phyloP scores from a whole-genome alignment of 2,797 vertebrate genomes.

The Xiphophorus birchmanni region DNA sequence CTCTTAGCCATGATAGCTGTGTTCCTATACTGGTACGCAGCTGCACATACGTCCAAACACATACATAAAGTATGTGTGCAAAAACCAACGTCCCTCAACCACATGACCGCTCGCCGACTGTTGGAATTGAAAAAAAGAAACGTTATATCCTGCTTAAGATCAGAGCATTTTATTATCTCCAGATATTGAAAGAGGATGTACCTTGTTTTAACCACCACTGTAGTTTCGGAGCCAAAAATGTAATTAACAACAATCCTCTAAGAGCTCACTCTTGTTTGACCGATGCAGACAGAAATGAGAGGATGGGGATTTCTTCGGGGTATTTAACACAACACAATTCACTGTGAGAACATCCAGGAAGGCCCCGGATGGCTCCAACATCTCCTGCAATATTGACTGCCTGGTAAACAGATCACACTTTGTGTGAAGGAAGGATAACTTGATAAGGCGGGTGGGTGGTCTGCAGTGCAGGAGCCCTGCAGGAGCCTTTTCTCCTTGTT shows the following conservation, averaged over 20 bases:
- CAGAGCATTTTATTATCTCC: background rate
- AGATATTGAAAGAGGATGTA: background rate
- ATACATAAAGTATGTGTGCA: no score
- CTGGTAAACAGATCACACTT: background rate
- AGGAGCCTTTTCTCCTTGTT: background rate
- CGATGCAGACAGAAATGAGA: background rate
- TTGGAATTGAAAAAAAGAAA: background rate
- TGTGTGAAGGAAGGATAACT: slow-evolving; percentile 1
- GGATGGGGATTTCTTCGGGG: background rate
- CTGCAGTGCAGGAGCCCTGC: background rate
- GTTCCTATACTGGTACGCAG: no score
- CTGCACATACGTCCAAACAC: no score
- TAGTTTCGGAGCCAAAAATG: background rate
- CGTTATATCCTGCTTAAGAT: background rate
- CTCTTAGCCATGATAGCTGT: no score
- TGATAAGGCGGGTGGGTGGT: background rate
- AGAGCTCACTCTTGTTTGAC: background rate
- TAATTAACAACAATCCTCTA: background rate
- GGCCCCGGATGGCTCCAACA: background rate
- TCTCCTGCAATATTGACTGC: background rate
- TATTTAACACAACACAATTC: slow-evolving; percentile 1
- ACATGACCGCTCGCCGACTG: background rate
- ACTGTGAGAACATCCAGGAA: background rate
- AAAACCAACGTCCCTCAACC: no score
- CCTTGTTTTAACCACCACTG: background rate